Evolutionary conservation across 2,797 vertebrate species (phyloP).

Genomic region (Borostomias antarcticus): DNA sequence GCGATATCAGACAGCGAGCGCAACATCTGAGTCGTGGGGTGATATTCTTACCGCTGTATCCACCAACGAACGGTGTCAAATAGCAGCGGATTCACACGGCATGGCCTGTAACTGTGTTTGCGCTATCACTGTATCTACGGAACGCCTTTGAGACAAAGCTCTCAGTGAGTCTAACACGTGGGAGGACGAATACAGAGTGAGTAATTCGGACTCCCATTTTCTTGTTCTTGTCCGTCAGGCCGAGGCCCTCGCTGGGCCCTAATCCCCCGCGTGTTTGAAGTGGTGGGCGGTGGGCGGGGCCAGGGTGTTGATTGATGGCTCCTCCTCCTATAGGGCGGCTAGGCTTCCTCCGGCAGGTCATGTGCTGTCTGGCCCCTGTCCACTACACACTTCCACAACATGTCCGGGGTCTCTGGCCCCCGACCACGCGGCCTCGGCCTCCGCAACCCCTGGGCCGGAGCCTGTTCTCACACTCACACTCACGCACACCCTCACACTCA

Average conservation of each 20-base stretch:
- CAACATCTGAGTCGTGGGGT: no score
- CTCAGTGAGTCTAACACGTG: no score
- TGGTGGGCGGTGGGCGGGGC: slow-evolving; percentile 57
- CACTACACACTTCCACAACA: slow-evolving; percentile 80
- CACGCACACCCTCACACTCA: background rate
- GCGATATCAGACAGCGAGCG: no score
- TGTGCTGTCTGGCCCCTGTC: slow-evolving; percentile 80
- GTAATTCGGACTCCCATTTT: background rate
- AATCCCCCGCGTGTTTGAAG: slow-evolving; percentile 64
- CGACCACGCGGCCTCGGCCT: slow-evolving; percentile 36
- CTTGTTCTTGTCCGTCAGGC: no score
- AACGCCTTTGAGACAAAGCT: no score
- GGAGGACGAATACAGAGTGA: no score
- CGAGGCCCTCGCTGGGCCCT: slow-evolving; percentile 32
- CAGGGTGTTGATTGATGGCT: slow-evolving; percentile 70
- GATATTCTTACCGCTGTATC: no score
- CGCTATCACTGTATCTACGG: no score
- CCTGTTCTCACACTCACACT: slow-evolving; percentile 3
- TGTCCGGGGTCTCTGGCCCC: slow-evolving; percentile 71
- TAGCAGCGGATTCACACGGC: no score
- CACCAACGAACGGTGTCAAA: no score
- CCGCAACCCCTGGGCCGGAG: background rate
- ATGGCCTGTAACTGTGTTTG: no score
- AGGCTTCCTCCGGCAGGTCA: slow-evolving; percentile 76
- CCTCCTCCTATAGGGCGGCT: slow-evolving; percentile 65